Evolutionary conservation across 2,113 vertebrate species (phyloP).

Genomic region (Equus quagga): DNA sequence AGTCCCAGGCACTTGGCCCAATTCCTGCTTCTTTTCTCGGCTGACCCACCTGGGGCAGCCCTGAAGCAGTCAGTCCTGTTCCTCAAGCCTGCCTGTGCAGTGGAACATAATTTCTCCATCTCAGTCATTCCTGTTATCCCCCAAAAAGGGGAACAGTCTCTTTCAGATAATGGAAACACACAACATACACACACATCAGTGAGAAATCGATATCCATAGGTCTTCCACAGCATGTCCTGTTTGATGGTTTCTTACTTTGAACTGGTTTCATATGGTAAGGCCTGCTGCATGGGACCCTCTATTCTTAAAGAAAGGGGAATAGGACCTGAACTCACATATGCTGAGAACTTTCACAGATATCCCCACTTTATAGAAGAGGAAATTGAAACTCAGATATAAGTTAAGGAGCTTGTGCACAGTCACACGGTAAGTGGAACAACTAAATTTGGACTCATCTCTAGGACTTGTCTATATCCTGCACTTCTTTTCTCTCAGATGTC

Average conservation of each 20-base stretch:
- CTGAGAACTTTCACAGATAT: not conserved
- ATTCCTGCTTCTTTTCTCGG: not conserved
- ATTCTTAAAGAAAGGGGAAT: not conserved
- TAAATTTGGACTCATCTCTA: not conserved
- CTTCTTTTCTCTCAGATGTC: not conserved
- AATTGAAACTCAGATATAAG: not conserved
- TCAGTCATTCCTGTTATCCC: not conserved
- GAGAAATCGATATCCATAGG: not conserved
- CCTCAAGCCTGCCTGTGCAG: not conserved
- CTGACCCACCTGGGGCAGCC: not conserved
- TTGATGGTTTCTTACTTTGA: not conserved
- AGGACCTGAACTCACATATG: not conserved
- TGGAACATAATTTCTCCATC: not conserved
- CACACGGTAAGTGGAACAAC: not conserved
- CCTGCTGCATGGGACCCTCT: not conserved
- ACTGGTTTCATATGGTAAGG: not conserved
- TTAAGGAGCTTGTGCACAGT: not conserved
- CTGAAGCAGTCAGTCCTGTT: not conserved
- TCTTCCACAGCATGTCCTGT: not conserved
- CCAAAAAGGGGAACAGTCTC: not conserved
- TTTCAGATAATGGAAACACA: not conserved
- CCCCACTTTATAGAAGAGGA: not conserved
- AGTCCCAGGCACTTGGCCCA: not conserved
- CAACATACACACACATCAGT: not conserved
- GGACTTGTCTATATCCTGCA: not conserved